These are phyloP conservation scores for Micronycteris hirsuta DNA, from an alignment of 2,113 vertebrate genomes.

Conservation along the genomic window DNA sequence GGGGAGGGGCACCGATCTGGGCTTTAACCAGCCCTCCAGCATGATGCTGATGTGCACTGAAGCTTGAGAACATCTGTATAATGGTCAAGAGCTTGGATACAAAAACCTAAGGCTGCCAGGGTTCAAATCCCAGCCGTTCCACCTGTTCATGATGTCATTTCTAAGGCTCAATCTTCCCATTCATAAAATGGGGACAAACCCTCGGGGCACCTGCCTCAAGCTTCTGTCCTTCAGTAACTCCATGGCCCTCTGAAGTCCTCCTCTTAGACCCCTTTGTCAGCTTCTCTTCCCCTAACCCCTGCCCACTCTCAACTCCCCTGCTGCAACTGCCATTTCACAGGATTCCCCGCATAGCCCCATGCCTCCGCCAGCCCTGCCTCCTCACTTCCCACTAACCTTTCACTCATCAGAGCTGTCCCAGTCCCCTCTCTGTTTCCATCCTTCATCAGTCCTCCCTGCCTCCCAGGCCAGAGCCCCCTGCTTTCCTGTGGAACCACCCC, in stretches of 20 bases:
- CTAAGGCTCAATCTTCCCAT: not conserved
- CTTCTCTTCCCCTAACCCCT: not conserved
- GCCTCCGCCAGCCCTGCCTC: not conserved
- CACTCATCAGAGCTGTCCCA: not conserved
- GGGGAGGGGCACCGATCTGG: not conserved
- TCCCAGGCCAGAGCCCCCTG: not conserved
- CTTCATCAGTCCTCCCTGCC: not conserved
- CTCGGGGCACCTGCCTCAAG: not conserved
- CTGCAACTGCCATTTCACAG: fast-evolving
- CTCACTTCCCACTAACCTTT: not conserved
- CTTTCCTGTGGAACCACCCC: not conserved
- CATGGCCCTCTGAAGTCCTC: not conserved
- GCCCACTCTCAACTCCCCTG: no score
- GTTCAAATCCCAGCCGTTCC: not conserved
- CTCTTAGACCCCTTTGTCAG: not conserved
- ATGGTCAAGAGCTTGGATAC: not conserved
- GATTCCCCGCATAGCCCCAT: not conserved
- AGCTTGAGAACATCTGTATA: not conserved
- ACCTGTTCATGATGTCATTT: not conserved
- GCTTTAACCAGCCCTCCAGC: not conserved
- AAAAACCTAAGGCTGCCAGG: not conserved
- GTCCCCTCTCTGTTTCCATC: not conserved
- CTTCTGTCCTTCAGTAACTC: not conserved
- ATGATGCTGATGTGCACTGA: not conserved
- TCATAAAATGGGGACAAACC: not conserved